Percentiles rank a stretch among this genome's conserved stretches.
Evolutionary conservation across 1,140 invertebrate genomes (phyloP).

Genomic region (Aphis gossypii): DNA sequence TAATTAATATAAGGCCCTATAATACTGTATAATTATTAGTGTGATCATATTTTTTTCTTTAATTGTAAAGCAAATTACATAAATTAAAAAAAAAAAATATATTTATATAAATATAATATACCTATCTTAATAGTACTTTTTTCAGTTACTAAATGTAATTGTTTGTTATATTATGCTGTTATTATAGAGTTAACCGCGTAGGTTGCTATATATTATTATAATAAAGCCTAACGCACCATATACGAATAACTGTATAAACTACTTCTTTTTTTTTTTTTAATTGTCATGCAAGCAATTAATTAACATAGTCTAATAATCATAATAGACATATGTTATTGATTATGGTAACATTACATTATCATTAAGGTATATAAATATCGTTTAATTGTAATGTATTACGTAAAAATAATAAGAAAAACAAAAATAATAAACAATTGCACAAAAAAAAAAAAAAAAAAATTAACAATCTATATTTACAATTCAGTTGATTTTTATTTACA

Average conservation of each 20-base stretch:
- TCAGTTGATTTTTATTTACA: conserved; percentile 48
- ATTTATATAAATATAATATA: neutral
- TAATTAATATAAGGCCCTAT: conserved; percentile 40
- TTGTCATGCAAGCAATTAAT: conserved; percentile 48
- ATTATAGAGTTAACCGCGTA: neutral
- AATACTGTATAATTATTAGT: conserved; percentile 28
- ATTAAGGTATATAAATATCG: conserved; percentile 41
- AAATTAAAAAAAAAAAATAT: conserved; percentile 8
- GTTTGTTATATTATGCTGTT: conserved; percentile 18
- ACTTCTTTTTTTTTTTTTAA: conserved; percentile 38
- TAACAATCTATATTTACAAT: conserved; percentile 43
- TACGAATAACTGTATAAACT: conserved; percentile 33
- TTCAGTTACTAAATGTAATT: neutral
- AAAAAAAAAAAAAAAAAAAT: conserved; percentile 39
- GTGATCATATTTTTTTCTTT: neutral
- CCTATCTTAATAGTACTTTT: neutral
- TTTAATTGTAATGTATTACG: conserved; percentile 23
- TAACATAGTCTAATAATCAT: conserved; percentile 29
- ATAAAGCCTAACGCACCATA: conserved; percentile 43
- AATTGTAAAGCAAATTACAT: neutral
- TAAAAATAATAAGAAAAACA: conserved; percentile 44
- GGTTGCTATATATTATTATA: neutral
- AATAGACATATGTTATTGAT: conserved; percentile 47
- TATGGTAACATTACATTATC: conserved; percentile 44
- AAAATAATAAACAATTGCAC: conserved; percentile 48